A percentile compares a stretch with the other conserved stretches of the same genome.
These are phyloP conservation scores for Hoplostethus mediterraneus DNA, from an alignment of 2,797 vertebrate genomes.

Conservation along the genomic window DNA sequence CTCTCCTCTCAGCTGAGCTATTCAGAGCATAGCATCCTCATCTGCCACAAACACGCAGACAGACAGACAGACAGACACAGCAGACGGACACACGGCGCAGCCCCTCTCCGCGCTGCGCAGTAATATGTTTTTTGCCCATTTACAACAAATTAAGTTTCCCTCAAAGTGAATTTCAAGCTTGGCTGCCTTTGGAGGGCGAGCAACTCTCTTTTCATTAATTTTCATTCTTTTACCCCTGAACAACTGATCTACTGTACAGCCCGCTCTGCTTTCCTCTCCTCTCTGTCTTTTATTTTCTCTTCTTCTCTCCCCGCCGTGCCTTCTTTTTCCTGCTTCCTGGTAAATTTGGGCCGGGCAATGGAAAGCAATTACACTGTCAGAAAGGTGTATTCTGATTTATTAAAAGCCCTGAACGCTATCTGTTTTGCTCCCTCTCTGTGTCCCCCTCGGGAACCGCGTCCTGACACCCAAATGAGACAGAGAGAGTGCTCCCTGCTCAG, in stretches of 20 bases:
- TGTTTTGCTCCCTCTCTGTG: constrained; percentile 83
- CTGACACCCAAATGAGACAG: constrained; percentile 83
- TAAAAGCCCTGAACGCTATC: constrained; percentile 93
- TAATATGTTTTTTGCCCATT: constrained; percentile 97
- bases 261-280: constrained; percentile 82
- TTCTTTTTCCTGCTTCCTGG: constrained; percentile 74
- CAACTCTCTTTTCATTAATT: constrained; percentile 98
- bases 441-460: constrained; percentile 76
- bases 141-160: constrained; percentile 98
- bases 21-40: constrained; percentile 84
- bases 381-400: constrained; percentile 97
- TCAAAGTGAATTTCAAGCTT: constrained; percentile 99
- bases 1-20: constrained; percentile 82
- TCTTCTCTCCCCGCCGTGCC: constrained; percentile 54
- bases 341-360: constrained; percentile 89
- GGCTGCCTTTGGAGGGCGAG: constrained; percentile 92
- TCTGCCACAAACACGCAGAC: constrained; percentile 78
- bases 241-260: constrained; percentile 95
- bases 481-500: constrained; percentile 71
- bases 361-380: constrained; percentile 97
- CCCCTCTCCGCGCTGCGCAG: constrained; percentile 80
- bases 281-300: constrained; percentile 60
- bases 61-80: constrained; percentile 75
- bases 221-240: constrained; percentile 87
- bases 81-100: constrained; percentile 77